Base-by-base conservation (phyloP, 2,888 invertebrate genomes). In the Caenorhabditis panamensis region DNA sequence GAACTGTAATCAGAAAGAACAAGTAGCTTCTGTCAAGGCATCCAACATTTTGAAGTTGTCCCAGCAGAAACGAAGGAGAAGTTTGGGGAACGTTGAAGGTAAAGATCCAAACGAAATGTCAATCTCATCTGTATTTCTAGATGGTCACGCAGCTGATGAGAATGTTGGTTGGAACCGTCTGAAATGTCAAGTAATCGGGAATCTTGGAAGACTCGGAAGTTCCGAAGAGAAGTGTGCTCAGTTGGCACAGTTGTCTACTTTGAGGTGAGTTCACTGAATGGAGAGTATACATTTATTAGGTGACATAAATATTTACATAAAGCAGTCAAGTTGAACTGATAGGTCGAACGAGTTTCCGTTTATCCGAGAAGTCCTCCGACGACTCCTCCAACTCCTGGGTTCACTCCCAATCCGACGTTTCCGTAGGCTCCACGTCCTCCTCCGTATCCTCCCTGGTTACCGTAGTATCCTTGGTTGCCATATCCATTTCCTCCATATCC, bases 51-150 rank as follows among this genome's bases (percentile, higher is more conserved):
- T 79, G 18, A 72, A 72, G 37, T 67, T 67, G 24, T 66, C 69
- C 3, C 64, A 72, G 37, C 66, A 71, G n/a, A 69, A 78, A 68
- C 54, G 79, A 16, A 51, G 80, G 24, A 64, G 44, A 54, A 80
- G 80, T 66, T n/a, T 80, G 28, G 75, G 75, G 13, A 80, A 47
- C 56, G 51, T 80, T 1, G 80, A 80, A 75, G 79, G 72, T 79
- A 47, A 80, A 75, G 79, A 68, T 79, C 47, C n/a, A 1, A 6
- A 22, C 5, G 5, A 13, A 18, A 0, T 61, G 20, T 6, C 5
- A 24, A 18, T n/a, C 36, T 13, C 31, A n/a, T 31, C 56, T 28
- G 2, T 26, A 16, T 2, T 16, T 13, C 22, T 63, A 66, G 77
- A 77, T 51, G 66, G 77, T 8, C 69, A 69, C 16, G n/a, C 63